Evolutionary conservation across 2,113 vertebrate species (phyloP).

Genomic region (Phalacrocorax carbo): DNA sequence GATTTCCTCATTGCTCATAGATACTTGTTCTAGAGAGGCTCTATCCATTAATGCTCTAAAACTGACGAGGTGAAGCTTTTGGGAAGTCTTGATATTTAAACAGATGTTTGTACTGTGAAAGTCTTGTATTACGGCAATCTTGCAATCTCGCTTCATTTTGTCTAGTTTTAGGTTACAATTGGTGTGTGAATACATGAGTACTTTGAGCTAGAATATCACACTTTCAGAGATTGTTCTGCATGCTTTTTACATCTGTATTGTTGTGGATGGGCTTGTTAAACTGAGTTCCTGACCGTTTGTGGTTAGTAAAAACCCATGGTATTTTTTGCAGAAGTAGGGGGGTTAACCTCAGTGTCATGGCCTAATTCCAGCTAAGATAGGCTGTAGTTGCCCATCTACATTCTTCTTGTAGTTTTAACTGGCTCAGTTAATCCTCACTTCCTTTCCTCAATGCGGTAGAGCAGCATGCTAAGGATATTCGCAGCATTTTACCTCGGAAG

Average conservation of each 20-base stretch:
- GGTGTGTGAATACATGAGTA: not conserved
- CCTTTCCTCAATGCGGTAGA: not conserved
- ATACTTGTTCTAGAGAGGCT: not conserved
- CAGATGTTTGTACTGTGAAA: not conserved
- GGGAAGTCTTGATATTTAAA: not conserved
- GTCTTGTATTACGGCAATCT: not conserved
- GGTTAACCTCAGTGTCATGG: conserved; percentile 45
- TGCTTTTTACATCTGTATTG: conserved; percentile 11
- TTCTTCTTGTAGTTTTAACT: not conserved
- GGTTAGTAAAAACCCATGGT: conserved; percentile 10
- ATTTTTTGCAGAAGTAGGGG: conserved; percentile 26
- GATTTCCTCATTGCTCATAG: conserved; percentile 5
- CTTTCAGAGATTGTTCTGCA: not conserved
- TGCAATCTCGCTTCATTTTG: not conserved
- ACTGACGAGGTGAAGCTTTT: conserved; percentile 14
- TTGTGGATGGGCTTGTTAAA: conserved; percentile 2
- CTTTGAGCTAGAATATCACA: not conserved
- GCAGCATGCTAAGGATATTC: not conserved
- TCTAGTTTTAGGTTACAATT: not conserved
- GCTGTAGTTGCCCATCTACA: conserved; percentile 2
- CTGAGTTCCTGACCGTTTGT: conserved; percentile 17
- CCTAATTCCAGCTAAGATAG: conserved; percentile 34
- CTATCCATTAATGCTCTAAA: not conserved
- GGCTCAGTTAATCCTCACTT: conserved; percentile 5
- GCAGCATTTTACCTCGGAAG: not conserved